Evolutionary conservation across 2,797 vertebrate genomes (phyloP).

Genomic region (Microhierax caerulescens): DNA sequence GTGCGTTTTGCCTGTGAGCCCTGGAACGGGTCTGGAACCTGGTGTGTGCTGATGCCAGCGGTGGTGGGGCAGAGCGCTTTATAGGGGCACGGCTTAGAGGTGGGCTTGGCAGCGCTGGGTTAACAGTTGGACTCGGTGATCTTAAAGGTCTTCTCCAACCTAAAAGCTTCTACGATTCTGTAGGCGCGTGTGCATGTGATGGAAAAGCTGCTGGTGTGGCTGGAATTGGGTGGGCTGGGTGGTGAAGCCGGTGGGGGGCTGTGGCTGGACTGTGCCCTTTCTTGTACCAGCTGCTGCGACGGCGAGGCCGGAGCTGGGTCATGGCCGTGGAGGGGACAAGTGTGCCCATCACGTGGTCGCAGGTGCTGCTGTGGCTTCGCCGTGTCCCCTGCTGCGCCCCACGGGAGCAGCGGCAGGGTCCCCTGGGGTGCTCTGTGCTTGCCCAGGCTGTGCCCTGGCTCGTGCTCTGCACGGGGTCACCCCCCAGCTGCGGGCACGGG

Average conservation of each 20-base stretch:
- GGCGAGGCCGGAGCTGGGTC: neutral
- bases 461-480: neutral
- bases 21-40: neutral
- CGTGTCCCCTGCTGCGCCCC: neutral
- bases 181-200: fast-evolving
- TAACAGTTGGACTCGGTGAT: too few relatives aligned
- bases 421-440: neutral
- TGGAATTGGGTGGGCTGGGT: neutral
- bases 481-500: neutral
- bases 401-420: neutral
- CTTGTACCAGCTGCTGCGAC: neutral
- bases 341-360: neutral
- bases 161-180: neutral
- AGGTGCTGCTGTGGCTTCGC: fast-evolving
- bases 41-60: neutral
- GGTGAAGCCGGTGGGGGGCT: neutral
- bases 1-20: neutral
- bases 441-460: neutral
- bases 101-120: too few relatives aligned
- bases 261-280: neutral
- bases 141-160: neutral
- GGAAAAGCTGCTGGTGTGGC: neutral
- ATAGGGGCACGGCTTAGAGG: neutral
- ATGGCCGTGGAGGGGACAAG: fast-evolving
- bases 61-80: neutral